A percentile compares a stretch with the other conserved stretches of the same genome.
Conservation (phyloP, 2,888 invertebrate species). For the Clanis bilineata region DNA sequence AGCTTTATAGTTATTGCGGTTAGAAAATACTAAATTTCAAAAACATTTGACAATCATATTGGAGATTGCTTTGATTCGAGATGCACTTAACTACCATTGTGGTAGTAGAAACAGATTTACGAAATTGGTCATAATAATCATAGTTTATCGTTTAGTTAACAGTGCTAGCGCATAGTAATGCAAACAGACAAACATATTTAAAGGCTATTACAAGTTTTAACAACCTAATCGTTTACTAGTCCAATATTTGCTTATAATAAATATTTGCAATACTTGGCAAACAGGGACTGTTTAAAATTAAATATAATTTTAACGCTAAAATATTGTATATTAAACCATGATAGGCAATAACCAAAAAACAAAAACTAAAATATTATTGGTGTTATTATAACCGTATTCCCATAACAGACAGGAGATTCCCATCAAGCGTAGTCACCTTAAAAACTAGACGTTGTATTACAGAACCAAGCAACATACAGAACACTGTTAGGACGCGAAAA, state of each 20-base stretch:
- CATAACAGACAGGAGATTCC: too few relatives aligned
- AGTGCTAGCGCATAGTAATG: background rate
- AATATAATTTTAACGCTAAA: background rate
- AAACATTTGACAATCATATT: too few relatives aligned
- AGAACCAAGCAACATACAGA: background rate
- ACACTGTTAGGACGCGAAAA: constrained; percentile 25
- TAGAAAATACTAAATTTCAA: background rate
- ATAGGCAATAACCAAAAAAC: too few relatives aligned
- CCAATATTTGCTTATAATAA: background rate
- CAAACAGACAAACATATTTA: background rate
- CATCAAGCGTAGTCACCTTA: background rate
- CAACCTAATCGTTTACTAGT: background rate
- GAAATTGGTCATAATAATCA: too few relatives aligned
- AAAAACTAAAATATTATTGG: too few relatives aligned
- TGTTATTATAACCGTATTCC: too few relatives aligned
- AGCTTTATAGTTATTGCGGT: too few relatives aligned
- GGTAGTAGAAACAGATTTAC: too few relatives aligned
- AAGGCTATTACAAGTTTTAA: background rate
- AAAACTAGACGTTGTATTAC: background rate
- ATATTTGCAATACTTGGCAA: too few relatives aligned
- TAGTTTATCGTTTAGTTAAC: background rate
- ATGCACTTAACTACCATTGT: too few relatives aligned
- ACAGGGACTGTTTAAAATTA: background rate
- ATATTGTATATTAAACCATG: too few relatives aligned
- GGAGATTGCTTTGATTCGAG: too few relatives aligned